Percentiles rank a stretch among this genome's conserved stretches.
Evolutionary conservation across 2,888 invertebrate species (phyloP).

Genomic region (Odontocolon sp.): DNA sequence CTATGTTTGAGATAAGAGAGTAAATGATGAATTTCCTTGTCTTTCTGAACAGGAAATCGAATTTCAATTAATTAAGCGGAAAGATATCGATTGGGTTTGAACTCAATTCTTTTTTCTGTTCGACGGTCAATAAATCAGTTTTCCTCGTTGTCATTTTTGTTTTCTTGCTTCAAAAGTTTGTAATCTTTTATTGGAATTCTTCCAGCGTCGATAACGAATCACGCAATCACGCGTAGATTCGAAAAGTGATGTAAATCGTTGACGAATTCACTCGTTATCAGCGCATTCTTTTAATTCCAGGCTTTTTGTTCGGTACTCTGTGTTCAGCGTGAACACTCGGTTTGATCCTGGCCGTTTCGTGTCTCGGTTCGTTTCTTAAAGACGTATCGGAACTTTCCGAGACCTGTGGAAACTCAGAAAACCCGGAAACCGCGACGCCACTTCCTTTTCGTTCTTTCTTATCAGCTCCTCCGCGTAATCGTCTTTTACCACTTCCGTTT

Average conservation of each 20-base stretch:
- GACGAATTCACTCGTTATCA: constrained; percentile 18
- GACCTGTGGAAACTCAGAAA: constrained; percentile 25
- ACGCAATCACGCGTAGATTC: background rate
- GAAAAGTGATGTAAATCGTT: background rate
- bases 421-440: constrained; percentile 34
- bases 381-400: constrained; percentile 20
- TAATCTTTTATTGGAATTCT: too few species aligned
- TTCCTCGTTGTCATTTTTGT: background rate
- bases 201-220: too few species aligned
- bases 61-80: background rate
- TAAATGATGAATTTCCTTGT: background rate
- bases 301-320: constrained; percentile 62
- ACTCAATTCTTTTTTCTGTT: too few species aligned
- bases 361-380: background rate
- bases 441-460: constrained; percentile 16
- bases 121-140: background rate
- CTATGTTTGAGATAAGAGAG: background rate
- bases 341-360: constrained; percentile 63
- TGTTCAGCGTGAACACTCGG: constrained; percentile 71
- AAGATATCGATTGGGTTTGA: background rate
- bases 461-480: background rate
- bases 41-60: background rate
- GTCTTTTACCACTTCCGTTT: constrained; percentile 5
- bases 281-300: constrained; percentile 27
- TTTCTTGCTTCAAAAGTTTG: too few species aligned